These are phyloP conservation scores for Elachura formosa DNA, from an alignment of 2,113 vertebrate genomes.

Conservation along the genomic window DNA sequence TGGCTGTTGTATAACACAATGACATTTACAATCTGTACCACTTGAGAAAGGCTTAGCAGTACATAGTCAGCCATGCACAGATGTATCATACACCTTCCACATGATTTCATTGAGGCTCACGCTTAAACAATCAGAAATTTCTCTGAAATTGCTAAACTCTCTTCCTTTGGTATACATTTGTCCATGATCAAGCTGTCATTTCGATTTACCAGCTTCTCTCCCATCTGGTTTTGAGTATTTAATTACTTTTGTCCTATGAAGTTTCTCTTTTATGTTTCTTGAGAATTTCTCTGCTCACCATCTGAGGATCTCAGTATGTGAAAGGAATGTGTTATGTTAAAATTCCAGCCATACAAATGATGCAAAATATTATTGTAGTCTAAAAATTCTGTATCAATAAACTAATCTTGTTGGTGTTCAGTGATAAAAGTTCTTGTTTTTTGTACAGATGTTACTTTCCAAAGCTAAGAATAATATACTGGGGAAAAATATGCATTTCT, in stretches of 20 bases:
- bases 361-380: neutral
- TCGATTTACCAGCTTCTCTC: neutral
- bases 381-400: neutral
- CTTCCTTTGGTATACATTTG: neutral
- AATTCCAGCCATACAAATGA: neutral
- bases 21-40: neutral
- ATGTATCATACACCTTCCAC: neutral
- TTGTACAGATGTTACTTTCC: neutral
- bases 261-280: neutral
- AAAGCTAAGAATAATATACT: neutral
- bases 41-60: neutral
- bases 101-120: neutral
- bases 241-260: neutral
- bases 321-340: neutral
- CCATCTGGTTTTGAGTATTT: neutral
- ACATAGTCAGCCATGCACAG: neutral
- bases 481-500: neutral
- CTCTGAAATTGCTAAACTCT: neutral
- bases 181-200: neutral
- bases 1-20: neutral
- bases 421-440: neutral
- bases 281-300: neutral
- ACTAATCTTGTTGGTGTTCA: neutral
- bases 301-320: neutral
- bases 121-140: neutral